phyloP scores from a whole-genome alignment of 2,797 vertebrate genomes.

The Brachyrhaphis roseni region DNA sequence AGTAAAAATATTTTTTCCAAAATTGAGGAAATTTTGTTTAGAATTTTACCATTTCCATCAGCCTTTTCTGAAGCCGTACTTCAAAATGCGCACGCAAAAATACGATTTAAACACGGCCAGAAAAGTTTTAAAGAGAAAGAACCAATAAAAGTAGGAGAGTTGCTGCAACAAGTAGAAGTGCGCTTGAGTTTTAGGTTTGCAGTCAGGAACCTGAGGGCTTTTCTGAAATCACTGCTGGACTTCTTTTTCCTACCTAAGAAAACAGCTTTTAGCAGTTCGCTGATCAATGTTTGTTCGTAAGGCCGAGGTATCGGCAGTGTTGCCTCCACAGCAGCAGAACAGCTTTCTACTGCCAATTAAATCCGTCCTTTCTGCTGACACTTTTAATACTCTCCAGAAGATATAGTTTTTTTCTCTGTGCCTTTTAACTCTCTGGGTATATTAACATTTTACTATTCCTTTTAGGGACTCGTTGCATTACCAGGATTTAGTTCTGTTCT shows the following conservation, averaged over 20 bases:
- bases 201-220: not conserved
- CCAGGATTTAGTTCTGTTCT: not conserved
- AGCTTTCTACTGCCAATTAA: not conserved
- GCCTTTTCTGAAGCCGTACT: too few species aligned
- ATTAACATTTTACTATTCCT: not conserved
- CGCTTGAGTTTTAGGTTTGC: not conserved
- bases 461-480: not conserved
- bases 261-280: not conserved
- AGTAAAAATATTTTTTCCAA: too few species aligned
- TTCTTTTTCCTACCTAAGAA: not conserved
- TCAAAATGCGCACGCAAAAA: too few species aligned
- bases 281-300: not conserved
- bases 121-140: not conserved
- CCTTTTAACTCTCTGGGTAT: not conserved
- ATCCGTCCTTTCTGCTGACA: not conserved
- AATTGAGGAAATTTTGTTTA: too few species aligned
- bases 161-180: not conserved
- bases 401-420: not conserved
- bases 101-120: too few species aligned
- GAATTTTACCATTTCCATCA: too few species aligned
- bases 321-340: not conserved
- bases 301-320: not conserved
- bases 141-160: not conserved
- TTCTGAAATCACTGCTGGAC: not conserved
- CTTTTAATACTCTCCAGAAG: not conserved